These are phyloP conservation scores for Pachydiplax longipennis DNA, from an alignment of 2,888 invertebrate species.

Conservation along the genomic window DNA sequence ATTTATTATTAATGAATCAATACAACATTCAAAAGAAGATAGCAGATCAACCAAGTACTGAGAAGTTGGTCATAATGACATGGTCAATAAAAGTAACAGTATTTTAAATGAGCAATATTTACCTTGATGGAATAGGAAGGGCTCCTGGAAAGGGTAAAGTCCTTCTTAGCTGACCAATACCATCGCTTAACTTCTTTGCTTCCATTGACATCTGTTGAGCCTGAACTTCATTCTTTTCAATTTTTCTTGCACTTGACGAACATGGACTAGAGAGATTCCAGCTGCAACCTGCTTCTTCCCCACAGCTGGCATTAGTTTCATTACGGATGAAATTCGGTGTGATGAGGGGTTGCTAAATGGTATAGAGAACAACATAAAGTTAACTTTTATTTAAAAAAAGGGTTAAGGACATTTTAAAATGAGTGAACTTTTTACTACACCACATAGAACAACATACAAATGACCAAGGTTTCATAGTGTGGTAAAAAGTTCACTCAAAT, in stretches of 20 bases:
- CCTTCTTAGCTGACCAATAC: constrained; percentile 13
- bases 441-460: too few relatives aligned
- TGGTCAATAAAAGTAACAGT: too few relatives aligned
- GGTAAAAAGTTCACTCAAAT: too few relatives aligned
- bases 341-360: neutral
- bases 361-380: neutral
- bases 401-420: too few relatives aligned
- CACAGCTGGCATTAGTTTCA: constrained; percentile 5
- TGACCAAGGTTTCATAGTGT: too few relatives aligned
- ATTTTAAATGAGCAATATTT: neutral
- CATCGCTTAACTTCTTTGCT: neutral
- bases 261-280: constrained; percentile 25
- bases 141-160: constrained; percentile 32
- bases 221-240: constrained; percentile 32
- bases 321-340: constrained; percentile 13
- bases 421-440: too few relatives aligned
- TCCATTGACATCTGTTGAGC: constrained; percentile 38
- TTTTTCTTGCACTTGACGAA: neutral
- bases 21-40: too few relatives aligned
- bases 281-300: neutral
- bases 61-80: too few relatives aligned
- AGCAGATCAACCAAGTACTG: too few relatives aligned
- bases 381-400: too few relatives aligned
- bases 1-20: too few relatives aligned
- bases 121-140: constrained; percentile 32